Evolutionary conservation across 2,113 vertebrate species (phyloP), one percentile per base, ranked within the genome.

Genomic region (Limanda limanda): DNA sequence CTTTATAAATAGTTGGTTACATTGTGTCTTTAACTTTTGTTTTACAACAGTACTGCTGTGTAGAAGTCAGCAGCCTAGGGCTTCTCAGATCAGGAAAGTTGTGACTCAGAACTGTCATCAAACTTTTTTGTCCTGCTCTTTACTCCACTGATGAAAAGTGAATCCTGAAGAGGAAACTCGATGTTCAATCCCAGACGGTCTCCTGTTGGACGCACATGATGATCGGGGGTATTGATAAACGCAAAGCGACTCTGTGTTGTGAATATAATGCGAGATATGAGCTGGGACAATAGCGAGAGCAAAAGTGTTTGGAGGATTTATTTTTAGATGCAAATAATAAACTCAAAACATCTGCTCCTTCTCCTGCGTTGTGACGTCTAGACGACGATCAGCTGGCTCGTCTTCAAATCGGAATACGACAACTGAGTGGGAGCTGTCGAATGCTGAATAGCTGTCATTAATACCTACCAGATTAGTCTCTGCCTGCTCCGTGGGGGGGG

Each of bases 391-490:
- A 71, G 11, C 2, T 25, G 18, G 18, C 2, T 14, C 2, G 23
- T 65, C 18, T 70, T 58, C 31, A 7, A 31, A 76, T 76, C 48
- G 42, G 56, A 70, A 42, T 21, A 42, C 24, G 12, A 63, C 27
- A 42, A 77, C 31, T 73, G 65, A 78, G 13, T 9, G 17, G 7
- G 18, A 65, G 56, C 27, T 57, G 68, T 75, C 23, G 75, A 12
- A 76, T 42, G 63, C 27, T 62, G 69, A 89, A 78, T 27, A 42
- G 78, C 85, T 68, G 85, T 71, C 61, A 79, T 81, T 86, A 71
- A 74, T 51, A 76, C 68, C 68, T 55, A 54, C 13, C 45, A 61
- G 58, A 51, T 0, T 51, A 57, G 74, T 47, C 17, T 79, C 61
- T 63, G 55, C 48, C 79, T 78, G 48, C 15, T 8, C 57, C 64